phyloP scores from a whole-genome alignment of 2,113 vertebrate species.

The Hypomesus transpacificus region DNA sequence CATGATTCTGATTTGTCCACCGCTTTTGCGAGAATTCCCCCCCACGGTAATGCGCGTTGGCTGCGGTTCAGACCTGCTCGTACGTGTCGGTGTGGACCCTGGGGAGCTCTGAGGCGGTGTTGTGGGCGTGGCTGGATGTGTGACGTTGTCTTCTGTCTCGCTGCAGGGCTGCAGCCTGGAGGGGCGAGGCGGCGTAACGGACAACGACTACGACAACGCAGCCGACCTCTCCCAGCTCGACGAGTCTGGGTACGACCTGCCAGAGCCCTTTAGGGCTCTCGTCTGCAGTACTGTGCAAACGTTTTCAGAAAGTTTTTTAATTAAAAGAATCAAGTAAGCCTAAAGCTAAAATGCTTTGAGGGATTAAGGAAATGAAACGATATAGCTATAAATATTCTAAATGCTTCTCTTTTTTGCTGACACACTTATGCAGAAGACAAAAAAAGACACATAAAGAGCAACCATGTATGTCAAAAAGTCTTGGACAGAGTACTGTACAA shows the following conservation, averaged over 20 bases:
- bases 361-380: too few relatives aligned
- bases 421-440: background rate
- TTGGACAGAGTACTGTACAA: too few relatives aligned
- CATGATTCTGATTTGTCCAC: slow-evolving; percentile 53
- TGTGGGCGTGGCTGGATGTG: background rate
- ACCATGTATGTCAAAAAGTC: too few relatives aligned
- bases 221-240: slow-evolving; percentile 78
- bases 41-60: background rate
- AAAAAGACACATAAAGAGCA: too few relatives aligned
- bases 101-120: background rate
- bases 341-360: too few relatives aligned
- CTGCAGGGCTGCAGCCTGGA: slow-evolving; percentile 87
- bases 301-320: too few relatives aligned
- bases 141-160: slow-evolving; percentile 21
- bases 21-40: slow-evolving; percentile 40
- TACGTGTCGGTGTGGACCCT: background rate
- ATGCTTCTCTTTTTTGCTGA: background rate
- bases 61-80: background rate
- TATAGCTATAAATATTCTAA: too few relatives aligned
- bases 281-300: background rate
- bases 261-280: too few relatives aligned
- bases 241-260: slow-evolving; percentile 73
- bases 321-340: too few relatives aligned
- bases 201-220: slow-evolving; percentile 88
- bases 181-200: slow-evolving; percentile 81